phyloP scores from a whole-genome alignment of 2,113 vertebrate genomes.

The Donacobius atricapilla region DNA sequence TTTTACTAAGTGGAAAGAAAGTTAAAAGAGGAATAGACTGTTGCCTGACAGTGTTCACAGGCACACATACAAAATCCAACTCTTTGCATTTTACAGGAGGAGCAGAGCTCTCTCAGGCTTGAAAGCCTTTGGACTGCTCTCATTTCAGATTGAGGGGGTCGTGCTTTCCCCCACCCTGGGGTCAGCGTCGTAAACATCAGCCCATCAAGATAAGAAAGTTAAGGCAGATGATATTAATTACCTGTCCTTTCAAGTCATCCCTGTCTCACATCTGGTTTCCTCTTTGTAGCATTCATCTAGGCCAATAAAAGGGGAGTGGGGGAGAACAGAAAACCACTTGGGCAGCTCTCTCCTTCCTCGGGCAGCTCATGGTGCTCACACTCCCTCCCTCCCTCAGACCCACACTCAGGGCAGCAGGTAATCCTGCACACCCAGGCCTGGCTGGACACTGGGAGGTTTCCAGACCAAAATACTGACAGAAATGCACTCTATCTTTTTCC shows the following conservation, averaged over 20 bases:
- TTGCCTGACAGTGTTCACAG: not conserved
- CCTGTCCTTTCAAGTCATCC: conserved; percentile 77
- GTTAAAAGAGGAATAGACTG: not conserved
- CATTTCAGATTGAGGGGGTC: conserved; percentile 60
- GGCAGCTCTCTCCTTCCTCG: not conserved
- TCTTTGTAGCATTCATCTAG: conserved; percentile 68
- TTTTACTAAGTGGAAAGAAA: not conserved
- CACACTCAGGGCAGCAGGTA: not conserved
- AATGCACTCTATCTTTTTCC: not conserved
- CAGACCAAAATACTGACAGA: not conserved
- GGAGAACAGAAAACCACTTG: not conserved
- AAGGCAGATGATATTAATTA: conserved; percentile 81
- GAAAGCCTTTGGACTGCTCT: conserved; percentile 36
- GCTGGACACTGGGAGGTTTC: fast-evolving
- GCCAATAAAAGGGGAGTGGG: conserved; percentile 73
- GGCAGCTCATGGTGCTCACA: not conserved
- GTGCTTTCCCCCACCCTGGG: conserved; percentile 53
- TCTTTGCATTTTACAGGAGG: conserved; percentile 1
- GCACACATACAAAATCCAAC: not conserved
- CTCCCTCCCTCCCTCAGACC: not conserved
- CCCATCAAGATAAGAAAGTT: conserved; percentile 79
- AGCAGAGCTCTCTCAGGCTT: not conserved
- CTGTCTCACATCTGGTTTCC: conserved; percentile 78
- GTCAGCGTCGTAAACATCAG: conserved; percentile 64
- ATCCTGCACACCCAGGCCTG: not conserved